Evolutionary conservation across 1,140 invertebrate genomes (phyloP).

Genomic region (Achroia grisella): DNA sequence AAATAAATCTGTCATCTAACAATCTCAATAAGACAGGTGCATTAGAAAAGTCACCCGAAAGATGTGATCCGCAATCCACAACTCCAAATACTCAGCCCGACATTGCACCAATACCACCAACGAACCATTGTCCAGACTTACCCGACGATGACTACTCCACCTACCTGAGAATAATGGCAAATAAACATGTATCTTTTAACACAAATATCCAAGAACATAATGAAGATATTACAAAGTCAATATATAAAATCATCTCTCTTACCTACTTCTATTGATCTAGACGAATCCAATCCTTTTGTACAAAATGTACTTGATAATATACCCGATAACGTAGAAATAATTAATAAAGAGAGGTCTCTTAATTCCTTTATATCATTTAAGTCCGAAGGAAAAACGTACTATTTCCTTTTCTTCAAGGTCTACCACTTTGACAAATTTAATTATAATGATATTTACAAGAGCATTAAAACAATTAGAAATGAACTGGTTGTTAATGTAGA

Average conservation of each 20-base stretch:
- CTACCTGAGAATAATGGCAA: conserved; percentile 8
- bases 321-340: background rate
- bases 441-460: conserved; percentile 12
- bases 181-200: conserved; percentile 9
- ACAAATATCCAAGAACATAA: conserved; percentile 16
- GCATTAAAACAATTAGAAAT: conserved; percentile 4
- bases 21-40: no score
- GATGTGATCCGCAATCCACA: no score
- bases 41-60: no score
- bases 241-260: conserved; percentile 8
- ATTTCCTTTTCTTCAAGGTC: conserved; percentile 15
- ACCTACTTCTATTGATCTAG: conserved; percentile 25
- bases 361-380: conserved; percentile 6
- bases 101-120: no score
- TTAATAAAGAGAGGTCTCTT: conserved; percentile 10
- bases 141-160: conserved; percentile 10
- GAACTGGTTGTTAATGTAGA: conserved; percentile 1
- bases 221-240: conserved; percentile 8
- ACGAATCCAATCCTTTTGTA: conserved; percentile 22
- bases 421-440: conserved; percentile 13
- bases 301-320: conserved; percentile 8
- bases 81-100: no score
- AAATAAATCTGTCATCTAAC: no score
- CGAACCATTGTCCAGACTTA: no score
- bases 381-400: conserved; percentile 5